phyloP scores from a whole-genome alignment of 2,113 vertebrate genomes.

The Gymnorhina tibicen region DNA sequence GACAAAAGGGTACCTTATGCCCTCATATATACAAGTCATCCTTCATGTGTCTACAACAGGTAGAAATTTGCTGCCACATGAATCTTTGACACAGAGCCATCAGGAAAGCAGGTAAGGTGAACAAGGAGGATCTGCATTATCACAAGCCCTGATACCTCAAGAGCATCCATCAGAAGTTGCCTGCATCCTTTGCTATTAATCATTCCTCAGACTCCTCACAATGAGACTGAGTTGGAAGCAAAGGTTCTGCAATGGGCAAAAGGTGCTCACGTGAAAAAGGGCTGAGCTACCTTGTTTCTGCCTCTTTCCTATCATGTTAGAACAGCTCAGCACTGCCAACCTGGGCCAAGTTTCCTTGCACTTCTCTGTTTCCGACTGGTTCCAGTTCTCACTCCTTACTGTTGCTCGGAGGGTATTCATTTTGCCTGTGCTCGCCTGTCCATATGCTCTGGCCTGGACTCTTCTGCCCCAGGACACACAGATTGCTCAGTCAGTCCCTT shows the following conservation, averaged over 20 bases:
- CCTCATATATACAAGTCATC: background rate
- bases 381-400: background rate
- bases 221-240: rapidly evolving
- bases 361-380: background rate
- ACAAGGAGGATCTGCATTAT: background rate
- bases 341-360: background rate
- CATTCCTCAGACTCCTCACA: background rate
- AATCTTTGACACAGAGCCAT: background rate
- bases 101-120: background rate
- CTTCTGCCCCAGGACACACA: background rate
- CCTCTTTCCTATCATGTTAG: background rate
- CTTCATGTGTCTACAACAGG: background rate
- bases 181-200: background rate
- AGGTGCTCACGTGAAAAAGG: background rate
- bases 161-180: background rate
- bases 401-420: background rate
- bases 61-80: background rate
- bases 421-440: background rate
- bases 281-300: background rate
- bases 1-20: background rate
- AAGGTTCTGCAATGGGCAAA: background rate
- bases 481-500: background rate
- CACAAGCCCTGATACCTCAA: background rate
- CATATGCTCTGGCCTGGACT: background rate
- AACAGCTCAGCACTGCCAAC: background rate